phyloP scores from a whole-genome alignment of 1,140 invertebrate genomes.

The Platorchestia sp. region DNA sequence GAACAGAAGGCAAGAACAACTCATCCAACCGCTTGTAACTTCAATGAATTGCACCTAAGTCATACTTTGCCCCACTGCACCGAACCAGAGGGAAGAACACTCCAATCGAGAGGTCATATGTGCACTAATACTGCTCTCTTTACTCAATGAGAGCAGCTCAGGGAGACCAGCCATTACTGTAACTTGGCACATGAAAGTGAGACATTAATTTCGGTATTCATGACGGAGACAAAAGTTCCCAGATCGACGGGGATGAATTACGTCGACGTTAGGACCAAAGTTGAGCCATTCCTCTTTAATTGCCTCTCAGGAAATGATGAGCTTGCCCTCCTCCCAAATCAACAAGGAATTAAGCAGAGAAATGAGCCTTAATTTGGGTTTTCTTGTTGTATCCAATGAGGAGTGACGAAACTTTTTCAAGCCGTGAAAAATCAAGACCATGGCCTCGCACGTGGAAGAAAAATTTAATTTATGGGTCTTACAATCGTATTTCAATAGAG shows the following conservation, averaged over 20 bases:
- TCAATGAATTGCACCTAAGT: too few species aligned
- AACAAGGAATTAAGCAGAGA: slow-evolving; percentile 29
- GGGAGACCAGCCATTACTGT: background rate
- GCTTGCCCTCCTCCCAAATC: background rate
- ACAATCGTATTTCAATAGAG: too few species aligned
- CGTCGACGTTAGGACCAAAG: slow-evolving; percentile 35
- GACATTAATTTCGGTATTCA: slow-evolving; percentile 49
- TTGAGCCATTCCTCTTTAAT: slow-evolving; percentile 49
- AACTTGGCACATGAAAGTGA: slow-evolving; percentile 48
- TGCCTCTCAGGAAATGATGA: slow-evolving; percentile 51
- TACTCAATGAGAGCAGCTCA: background rate
- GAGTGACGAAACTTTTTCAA: background rate
- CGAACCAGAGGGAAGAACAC: background rate
- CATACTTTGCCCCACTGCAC: background rate
- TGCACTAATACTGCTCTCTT: background rate
- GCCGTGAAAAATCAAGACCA: background rate
- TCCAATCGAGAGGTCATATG: background rate
- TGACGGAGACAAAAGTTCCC: slow-evolving; percentile 36
- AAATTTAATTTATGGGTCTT: background rate
- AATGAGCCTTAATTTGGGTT: background rate
- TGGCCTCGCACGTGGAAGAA: too few species aligned
- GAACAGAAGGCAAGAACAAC: background rate
- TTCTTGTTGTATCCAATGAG: background rate
- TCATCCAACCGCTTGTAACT: too few species aligned
- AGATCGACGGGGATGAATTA: slow-evolving; percentile 48